These are phyloP conservation scores for Lasiommata megera DNA, from an alignment of 2,888 invertebrate species.

Conservation along the genomic window DNA sequence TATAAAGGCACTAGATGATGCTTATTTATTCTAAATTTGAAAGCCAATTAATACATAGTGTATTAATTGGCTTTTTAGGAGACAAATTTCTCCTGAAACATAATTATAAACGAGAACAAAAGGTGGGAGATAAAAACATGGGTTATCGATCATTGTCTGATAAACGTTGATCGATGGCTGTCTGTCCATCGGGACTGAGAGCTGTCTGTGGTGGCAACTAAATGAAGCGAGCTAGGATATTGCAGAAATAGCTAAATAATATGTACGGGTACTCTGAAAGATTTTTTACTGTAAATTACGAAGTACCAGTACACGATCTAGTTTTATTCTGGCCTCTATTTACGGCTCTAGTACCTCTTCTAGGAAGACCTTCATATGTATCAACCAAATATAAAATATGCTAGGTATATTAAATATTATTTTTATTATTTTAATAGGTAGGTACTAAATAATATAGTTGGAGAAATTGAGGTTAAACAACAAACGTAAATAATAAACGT, in stretches of 20 bases:
- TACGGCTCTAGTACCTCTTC: too few species aligned
- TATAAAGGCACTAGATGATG: too few species aligned
- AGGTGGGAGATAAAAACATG: not conserved
- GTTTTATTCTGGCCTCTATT: not conserved
- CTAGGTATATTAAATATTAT: too few species aligned
- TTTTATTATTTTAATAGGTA: too few species aligned
- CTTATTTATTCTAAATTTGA: too few species aligned
- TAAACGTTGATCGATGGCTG: constrained; percentile 8
- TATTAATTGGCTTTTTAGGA: not conserved
- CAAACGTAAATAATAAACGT: too few species aligned
- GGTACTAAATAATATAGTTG: too few species aligned
- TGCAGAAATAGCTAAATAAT: not conserved
- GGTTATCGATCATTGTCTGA: constrained; percentile 7
- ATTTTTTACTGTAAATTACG: not conserved
- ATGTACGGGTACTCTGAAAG: not conserved
- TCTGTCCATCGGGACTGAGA: constrained; percentile 2
- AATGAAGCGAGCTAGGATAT: constrained; percentile 1
- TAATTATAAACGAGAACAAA: not conserved
- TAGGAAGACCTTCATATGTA: too few species aligned
- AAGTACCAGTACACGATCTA: not conserved
- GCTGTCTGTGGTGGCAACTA: not conserved
- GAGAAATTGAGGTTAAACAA: too few species aligned
- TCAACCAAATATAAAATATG: too few species aligned
- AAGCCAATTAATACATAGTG: not conserved
- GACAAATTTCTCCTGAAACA: not conserved